Base-by-base conservation (phyloP, 2,797 vertebrate species). In the Lepidocolaptes lacrymiger region DNA sequence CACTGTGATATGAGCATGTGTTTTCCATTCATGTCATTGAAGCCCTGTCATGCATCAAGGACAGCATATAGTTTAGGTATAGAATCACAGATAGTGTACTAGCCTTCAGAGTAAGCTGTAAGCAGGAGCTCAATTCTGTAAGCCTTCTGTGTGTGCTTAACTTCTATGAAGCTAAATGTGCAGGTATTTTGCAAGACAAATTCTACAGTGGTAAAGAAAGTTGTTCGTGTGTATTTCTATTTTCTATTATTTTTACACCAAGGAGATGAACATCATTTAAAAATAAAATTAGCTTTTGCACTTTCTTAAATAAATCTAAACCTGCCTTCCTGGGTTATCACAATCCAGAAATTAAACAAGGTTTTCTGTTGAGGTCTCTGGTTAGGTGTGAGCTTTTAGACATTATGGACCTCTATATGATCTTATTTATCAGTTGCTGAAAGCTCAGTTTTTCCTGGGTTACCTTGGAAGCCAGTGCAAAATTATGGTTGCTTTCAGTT, bases 21-120 rank as follows among this genome's bases (percentile, higher is more conserved):
- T 92, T 91, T 93, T 91, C 90, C 81, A 92, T 83, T 93, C 80
- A 73, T 96, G 63, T 80, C 72, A 77, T 80, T 79, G 83, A 89
- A 85, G 56, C n/a, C 63, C 77, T 87, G 85, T 95, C 85, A 89
- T 93, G 69, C 85, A 79, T 91, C 88, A 91, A 85, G 85, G 85
- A 86, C 77, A 91, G 44, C 83, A 49, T 80, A 63, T 46, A 91
- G 92, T 93, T 96, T 87, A 81, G 79, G 82, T 87, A 75, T 51
- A 77, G 71, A 92, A 77, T 96, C 86, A 89, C 49, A 92, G 81
- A 92, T 74, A 88, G 18, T 23, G 27, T 76, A 24, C 82, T 91
- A 71, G 72, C 74, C 79, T 88, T 95, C 62, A 87, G 48, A 84
- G 44, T 9, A 7, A 90, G 48, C 54, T 91, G 37, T 76, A 94